These are phyloP conservation scores for Myotis daubentonii DNA, from an alignment of 2,797 vertebrate genomes.

Conservation along the genomic window DNA sequence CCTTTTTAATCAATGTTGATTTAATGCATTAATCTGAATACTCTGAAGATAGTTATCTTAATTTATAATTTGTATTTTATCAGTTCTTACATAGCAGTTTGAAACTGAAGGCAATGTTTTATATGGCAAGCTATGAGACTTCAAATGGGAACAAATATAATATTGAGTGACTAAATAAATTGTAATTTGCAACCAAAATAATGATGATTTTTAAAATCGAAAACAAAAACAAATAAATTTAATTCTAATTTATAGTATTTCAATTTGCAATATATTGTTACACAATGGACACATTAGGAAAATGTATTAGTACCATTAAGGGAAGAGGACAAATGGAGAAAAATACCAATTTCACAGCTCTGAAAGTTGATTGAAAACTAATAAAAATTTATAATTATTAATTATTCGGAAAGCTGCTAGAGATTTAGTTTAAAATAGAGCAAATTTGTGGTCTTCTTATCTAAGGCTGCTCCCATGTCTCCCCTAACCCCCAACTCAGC, in stretches of 20 bases:
- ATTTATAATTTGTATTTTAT: constrained; percentile 81
- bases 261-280: background rate
- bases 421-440: background rate
- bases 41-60: constrained; percentile 70
- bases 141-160: constrained; percentile 78
- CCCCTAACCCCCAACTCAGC: accelerated
- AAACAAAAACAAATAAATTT: background rate
- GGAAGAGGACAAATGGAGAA: background rate
- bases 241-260: background rate
- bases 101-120: constrained; percentile 77
- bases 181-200: constrained; percentile 82
- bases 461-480: background rate
- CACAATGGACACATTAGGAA: background rate
- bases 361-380: background rate
- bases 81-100: constrained; percentile 77
- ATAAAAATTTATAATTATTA: background rate
- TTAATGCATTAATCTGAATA: constrained; percentile 77
- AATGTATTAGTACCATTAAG: background rate
- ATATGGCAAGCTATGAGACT: constrained; percentile 72
- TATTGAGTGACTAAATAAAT: constrained; percentile 66
- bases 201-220: constrained; percentile 79
- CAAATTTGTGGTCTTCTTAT: background rate
- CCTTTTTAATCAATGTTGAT: background rate
- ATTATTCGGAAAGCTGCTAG: background rate
- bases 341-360: background rate